Evolutionary conservation across 2,888 invertebrate species (phyloP).

Genomic region (Melanophora roralis): DNA sequence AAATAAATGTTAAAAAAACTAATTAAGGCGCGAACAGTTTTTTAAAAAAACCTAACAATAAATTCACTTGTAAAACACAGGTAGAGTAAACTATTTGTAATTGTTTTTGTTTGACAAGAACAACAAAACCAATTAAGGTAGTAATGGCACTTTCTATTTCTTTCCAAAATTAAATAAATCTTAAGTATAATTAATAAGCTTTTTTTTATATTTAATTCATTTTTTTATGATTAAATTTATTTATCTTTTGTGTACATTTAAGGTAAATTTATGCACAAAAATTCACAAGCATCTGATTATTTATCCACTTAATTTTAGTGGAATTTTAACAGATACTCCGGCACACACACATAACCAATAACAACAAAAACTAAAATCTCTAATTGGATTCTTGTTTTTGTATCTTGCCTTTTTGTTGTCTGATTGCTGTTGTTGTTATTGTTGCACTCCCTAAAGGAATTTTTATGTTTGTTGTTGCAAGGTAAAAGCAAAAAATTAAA

Average conservation of each 20-base stretch:
- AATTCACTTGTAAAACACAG: not conserved
- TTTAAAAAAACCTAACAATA: not conserved
- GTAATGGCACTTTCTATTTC: conserved; percentile 33
- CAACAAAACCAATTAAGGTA: not conserved
- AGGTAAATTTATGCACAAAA: no score
- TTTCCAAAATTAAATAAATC: not conserved
- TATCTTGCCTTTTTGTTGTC: conserved; percentile 30
- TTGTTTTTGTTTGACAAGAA: not conserved
- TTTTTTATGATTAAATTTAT: no score
- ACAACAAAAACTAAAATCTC: conserved; percentile 25
- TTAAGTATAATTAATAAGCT: no score
- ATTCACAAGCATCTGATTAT: no score
- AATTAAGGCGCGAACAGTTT: conserved; percentile 7
- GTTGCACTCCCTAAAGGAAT: conserved; percentile 53
- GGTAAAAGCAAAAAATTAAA: conserved; percentile 7
- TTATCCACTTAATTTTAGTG: not conserved
- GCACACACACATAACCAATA: not conserved
- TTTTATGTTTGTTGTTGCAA: conserved; percentile 21
- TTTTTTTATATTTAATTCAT: no score
- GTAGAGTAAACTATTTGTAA: not conserved
- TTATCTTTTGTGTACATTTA: no score
- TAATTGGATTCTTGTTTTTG: conserved; percentile 52
- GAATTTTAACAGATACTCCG: not conserved
- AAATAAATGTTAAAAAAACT: not conserved
- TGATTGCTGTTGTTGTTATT: conserved; percentile 34